Base-by-base conservation (phyloP, 1,140 invertebrate species). In the Pantala flavescens region DNA sequence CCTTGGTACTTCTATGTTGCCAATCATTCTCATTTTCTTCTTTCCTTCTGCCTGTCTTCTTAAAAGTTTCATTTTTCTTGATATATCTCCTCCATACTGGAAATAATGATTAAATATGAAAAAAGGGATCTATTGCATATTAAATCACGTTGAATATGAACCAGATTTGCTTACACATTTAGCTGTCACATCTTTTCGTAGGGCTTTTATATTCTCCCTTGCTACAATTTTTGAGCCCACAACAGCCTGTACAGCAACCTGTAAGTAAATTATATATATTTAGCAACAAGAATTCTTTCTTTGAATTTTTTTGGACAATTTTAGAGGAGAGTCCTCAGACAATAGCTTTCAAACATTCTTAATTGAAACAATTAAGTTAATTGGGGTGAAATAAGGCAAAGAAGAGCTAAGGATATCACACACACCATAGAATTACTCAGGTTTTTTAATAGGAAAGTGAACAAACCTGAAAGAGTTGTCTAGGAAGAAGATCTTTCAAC, bases 1-100 rank as follows among this genome's bases (percentile, higher is more conserved):
- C 83, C 94, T 88, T 10, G 95, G 95, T 76, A 99, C 84, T 79
- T 90, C 87, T 77, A 99, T 92, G 80, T 95, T 96, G 63, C 95
- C 96, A 76, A 97, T 86, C 86, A 90, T 90, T 80, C 91, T 88
- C 91, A 99, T 91, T 83, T 90, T 90, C 81, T 95, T 94, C 82
- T 99, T 98, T 10, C 97, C 96, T 80, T 97, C 94, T 2, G 90
- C 87, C 85, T 99, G 97, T 80, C 91, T 87, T 77, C 89, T 89
- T 14, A 99, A 82, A 23, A 99, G 84, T 82, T 99, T 99, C 83
- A 90, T 93, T 81, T 91, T 88, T 78, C 97, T 87, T 0, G 93
- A 94, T 7, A 96, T 87, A 85, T 98, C 97, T 71, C 95, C 95
- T 23, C 96, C 96, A 82, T 97, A 97, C 92, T 96, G 81, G 75